Conservation (phyloP, 2,113 vertebrate species). For the Copsychus sechellarum region DNA sequence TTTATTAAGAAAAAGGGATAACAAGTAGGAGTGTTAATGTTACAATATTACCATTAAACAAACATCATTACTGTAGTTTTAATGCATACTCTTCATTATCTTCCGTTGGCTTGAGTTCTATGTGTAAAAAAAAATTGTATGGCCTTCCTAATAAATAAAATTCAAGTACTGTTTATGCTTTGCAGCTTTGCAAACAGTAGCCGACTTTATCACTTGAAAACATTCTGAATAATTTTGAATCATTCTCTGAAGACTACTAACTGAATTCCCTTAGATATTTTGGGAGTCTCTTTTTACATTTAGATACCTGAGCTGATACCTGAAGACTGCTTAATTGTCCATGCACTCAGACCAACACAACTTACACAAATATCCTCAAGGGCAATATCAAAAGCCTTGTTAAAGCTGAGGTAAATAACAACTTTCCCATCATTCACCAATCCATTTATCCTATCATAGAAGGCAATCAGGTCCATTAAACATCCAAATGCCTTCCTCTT, state of each 20-base stretch:
- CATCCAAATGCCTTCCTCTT: not conserved
- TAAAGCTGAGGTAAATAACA: not conserved
- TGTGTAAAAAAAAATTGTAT: not conserved
- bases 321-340: not conserved
- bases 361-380: not conserved
- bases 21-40: not conserved
- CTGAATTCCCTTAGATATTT: not conserved
- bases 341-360: not conserved
- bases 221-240: not conserved
- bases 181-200: not conserved
- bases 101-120: not conserved
- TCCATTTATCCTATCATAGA: not conserved
- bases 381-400: not conserved
- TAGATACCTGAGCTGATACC: not conserved
- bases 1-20: not conserved
- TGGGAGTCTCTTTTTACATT: not conserved
- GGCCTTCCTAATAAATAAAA: not conserved
- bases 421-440: not conserved
- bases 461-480: not conserved
- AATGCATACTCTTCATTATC: not conserved
- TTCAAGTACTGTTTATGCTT: not conserved
- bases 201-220: not conserved
- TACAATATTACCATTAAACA: not conserved
- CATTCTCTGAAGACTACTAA: not conserved
- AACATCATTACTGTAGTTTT: not conserved